These are phyloP conservation scores for Nansenia antarctica DNA, from an alignment of 2,113 vertebrate species.

Conservation along the genomic window DNA sequence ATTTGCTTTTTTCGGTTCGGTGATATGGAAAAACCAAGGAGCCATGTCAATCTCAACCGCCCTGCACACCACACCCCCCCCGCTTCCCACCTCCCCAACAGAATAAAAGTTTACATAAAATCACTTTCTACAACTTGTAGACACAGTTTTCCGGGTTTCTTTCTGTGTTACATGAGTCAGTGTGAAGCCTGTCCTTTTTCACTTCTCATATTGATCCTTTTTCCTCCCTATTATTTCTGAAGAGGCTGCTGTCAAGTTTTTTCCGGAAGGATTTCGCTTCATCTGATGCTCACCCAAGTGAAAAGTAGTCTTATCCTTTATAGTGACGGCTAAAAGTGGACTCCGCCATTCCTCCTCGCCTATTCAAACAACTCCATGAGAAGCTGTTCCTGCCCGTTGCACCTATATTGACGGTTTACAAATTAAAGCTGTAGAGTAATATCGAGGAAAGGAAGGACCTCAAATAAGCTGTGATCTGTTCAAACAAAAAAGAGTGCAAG, in stretches of 20 bases:
- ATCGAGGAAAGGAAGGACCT: not conserved
- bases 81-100: no score
- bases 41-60: not conserved
- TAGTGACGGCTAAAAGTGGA: constrained; percentile 20
- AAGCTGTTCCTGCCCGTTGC: constrained; percentile 27
- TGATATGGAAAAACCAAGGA: not conserved
- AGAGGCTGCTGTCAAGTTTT: constrained; percentile 25
- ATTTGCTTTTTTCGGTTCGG: not conserved
- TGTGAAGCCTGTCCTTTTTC: no score
- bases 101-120: no score
- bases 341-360: constrained; percentile 38
- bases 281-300: constrained; percentile 24
- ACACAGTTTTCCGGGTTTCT: not conserved
- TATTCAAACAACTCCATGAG: constrained; percentile 28
- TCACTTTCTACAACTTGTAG: not conserved
- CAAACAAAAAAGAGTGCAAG: not conserved
- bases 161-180: no score
- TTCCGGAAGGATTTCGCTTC: constrained; percentile 49
- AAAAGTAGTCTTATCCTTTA: constrained; percentile 33
- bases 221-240: constrained; percentile 52
- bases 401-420: constrained; percentile 22
- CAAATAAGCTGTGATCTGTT: constrained; percentile 8
- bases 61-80: no score
- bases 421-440: constrained; percentile 29
- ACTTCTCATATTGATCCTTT: no score